Evolutionary conservation across 2,888 invertebrate species (phyloP).

Genomic region (Mythimna lalbum): DNA sequence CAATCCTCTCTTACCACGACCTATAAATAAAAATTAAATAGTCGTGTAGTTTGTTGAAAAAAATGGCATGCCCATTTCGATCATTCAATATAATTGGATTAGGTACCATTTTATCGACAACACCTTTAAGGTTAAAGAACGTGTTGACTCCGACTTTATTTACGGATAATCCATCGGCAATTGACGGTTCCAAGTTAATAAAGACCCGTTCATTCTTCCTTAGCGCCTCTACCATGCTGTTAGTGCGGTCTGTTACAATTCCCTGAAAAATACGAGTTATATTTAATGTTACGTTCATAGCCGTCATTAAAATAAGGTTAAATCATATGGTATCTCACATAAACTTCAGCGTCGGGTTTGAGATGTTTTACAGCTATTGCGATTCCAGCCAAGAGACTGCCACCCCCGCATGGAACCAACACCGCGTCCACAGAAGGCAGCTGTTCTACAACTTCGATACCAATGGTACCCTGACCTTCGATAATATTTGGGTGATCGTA

Average conservation of each 20-base stretch:
- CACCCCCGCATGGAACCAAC: constrained; percentile 97
- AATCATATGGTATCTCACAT: constrained; percentile 91
- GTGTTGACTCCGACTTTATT: constrained; percentile 84
- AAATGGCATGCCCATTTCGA: not conserved
- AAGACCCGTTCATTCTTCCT: constrained; percentile 93
- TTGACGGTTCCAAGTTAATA: constrained; percentile 92
- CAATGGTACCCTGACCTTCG: constrained; percentile 98
- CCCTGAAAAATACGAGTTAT: constrained; percentile 70
- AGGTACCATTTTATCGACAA: constrained; percentile 86
- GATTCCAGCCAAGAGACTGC: constrained; percentile 97
- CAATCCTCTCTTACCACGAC: constrained; percentile 96
- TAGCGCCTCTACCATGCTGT: constrained; percentile 83
- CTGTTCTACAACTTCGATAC: constrained; percentile 98
- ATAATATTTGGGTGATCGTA: constrained; percentile 98
- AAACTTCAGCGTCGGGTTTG: constrained; percentile 95
- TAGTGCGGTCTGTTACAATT: constrained; percentile 82
- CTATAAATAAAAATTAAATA: constrained; percentile 70
- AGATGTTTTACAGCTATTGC: constrained; percentile 96
- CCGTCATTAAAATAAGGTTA: not conserved
- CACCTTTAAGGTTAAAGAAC: constrained; percentile 80
- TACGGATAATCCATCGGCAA: constrained; percentile 94
- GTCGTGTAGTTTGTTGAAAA: not conserved
- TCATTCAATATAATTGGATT: constrained; percentile 3
- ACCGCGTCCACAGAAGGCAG: constrained; percentile 96
- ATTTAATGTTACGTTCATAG: not conserved